phyloP scores from a whole-genome alignment of 2,797 vertebrate genomes.

The Myripristis jacobus region DNA sequence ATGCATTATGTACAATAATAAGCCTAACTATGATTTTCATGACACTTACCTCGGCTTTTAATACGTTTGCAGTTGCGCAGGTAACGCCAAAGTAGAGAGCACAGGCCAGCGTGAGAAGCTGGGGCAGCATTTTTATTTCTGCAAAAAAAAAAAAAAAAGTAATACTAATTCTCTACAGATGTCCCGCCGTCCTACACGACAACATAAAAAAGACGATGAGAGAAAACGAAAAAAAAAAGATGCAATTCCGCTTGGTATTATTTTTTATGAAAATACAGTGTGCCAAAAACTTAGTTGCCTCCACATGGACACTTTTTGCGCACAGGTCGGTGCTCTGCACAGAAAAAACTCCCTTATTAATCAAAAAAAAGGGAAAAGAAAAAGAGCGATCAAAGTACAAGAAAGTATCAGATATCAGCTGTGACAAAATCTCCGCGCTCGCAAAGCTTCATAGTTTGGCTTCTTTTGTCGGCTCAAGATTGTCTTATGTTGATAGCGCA shows the following conservation, averaged over 20 bases:
- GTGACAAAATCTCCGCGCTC: conserved; percentile 35
- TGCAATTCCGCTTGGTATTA: conserved; percentile 22
- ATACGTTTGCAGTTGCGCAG: conserved; percentile 71
- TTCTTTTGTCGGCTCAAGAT: conserved; percentile 25
- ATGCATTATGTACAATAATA: not conserved
- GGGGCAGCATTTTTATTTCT: conserved; percentile 75
- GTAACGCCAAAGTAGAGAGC: conserved; percentile 64
- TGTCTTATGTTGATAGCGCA: conserved; percentile 27
- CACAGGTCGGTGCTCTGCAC: conserved; percentile 10
- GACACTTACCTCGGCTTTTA: conserved; percentile 79
- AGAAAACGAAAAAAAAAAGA: not conserved
- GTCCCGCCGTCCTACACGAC: conserved; percentile 19
- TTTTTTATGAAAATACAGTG: conserved; percentile 36
- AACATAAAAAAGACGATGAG: not conserved
- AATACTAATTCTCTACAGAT: not conserved
- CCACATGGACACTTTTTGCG: conserved; percentile 44
- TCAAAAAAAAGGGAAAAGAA: too few relatives aligned
- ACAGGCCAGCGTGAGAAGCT: conserved; percentile 76
- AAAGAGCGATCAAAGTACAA: not conserved
- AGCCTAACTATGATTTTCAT: not conserved
- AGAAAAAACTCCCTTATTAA: not conserved
- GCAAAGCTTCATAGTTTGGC: conserved; percentile 49
- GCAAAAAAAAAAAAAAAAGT: too few relatives aligned
- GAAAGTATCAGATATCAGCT: conserved; percentile 25
- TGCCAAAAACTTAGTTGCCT: conserved; percentile 31